Conservation (phyloP, 2,888 invertebrate genomes). For the Venustoraphidia nigricollis region DNA sequence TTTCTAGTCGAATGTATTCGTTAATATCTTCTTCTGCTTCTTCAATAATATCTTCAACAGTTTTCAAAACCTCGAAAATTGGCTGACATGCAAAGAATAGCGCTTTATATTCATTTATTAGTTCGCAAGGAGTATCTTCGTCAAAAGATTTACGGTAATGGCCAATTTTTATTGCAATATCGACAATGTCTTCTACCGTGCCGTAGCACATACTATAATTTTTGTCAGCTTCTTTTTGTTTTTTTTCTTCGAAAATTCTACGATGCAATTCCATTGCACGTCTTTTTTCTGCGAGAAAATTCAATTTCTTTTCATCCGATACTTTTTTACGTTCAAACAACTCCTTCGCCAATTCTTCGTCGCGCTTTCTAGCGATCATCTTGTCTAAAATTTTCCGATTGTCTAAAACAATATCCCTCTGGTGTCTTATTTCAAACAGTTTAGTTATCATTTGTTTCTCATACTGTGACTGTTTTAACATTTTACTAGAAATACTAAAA, state of each 20-base stretch:
- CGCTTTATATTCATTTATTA: slow-evolving; percentile 38
- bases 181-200: slow-evolving; percentile 35
- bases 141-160: slow-evolving; percentile 30
- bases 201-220: slow-evolving; percentile 35
- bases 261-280: slow-evolving; percentile 35
- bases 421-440: slow-evolving; percentile 42
- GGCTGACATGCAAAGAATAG: slow-evolving; percentile 38
- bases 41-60: slow-evolving; percentile 24
- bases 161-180: slow-evolving; percentile 34
- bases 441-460: slow-evolving; percentile 50
- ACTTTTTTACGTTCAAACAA: slow-evolving; percentile 30
- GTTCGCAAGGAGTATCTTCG: slow-evolving; percentile 29
- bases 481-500: slow-evolving; percentile 33
- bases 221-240: slow-evolving; percentile 31
- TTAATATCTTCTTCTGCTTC: slow-evolving; percentile 27
- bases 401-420: slow-evolving; percentile 35
- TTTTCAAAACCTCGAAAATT: slow-evolving; percentile 33
- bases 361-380: slow-evolving; percentile 32
- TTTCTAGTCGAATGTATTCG: slow-evolving; percentile 31
- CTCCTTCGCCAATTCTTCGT: slow-evolving; percentile 31
- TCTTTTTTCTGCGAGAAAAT: slow-evolving; percentile 28
- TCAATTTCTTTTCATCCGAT: slow-evolving; percentile 18
- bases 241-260: slow-evolving; percentile 36
- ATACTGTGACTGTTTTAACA: slow-evolving; percentile 43
- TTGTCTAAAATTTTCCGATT: slow-evolving; percentile 36